phyloP scores from a whole-genome alignment of 2,113 vertebrate species.

The Zosterops japonicus region DNA sequence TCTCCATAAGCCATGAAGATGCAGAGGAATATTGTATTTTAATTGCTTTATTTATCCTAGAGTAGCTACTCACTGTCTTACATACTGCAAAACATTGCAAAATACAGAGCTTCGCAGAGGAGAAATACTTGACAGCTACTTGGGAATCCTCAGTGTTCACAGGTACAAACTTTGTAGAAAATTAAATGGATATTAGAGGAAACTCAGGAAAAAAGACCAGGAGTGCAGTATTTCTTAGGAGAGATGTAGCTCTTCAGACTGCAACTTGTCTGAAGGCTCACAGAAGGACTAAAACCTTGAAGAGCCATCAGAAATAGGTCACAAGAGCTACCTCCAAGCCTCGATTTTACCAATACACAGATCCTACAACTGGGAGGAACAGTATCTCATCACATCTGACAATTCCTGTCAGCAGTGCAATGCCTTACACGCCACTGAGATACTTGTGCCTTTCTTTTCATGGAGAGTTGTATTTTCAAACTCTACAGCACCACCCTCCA shows the following conservation, averaged over 20 bases:
- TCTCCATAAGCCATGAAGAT: neutral
- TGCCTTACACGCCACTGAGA: neutral
- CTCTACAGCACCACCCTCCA: neutral
- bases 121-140: neutral
- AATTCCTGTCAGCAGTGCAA: neutral
- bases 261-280: neutral
- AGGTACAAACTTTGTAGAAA: neutral
- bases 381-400: rapidly evolving
- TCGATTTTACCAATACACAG: neutral
- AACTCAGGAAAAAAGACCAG: neutral
- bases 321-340: neutral
- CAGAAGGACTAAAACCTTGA: neutral
- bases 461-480: neutral
- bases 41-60: neutral
- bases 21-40: neutral
- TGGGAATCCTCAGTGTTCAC: neutral
- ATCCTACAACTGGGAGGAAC: neutral
- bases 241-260: neutral
- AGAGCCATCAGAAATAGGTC: neutral
- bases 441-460: neutral
- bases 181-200: neutral
- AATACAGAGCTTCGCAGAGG: neutral
- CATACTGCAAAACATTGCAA: rapidly evolving
- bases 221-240: neutral
- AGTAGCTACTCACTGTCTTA: neutral